Conservation (phyloP, 2,888 invertebrate genomes). For the Drosophila kuntzei region DNA sequence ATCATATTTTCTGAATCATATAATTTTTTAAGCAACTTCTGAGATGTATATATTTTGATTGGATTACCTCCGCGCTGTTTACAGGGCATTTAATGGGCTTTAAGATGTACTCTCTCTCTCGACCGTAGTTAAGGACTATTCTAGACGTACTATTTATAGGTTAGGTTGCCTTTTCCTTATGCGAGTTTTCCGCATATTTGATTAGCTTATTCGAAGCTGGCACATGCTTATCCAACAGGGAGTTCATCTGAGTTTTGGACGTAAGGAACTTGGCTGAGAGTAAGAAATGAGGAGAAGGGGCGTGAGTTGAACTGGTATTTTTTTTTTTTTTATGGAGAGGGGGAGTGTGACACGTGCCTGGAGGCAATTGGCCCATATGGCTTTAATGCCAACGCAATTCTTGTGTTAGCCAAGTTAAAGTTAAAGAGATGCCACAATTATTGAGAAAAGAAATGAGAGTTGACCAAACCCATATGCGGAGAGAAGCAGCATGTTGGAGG, state of each 20-base stretch:
- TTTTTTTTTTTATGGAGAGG: not conserved
- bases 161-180: not conserved
- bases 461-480: not conserved
- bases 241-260: constrained; percentile 2
- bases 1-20: not conserved
- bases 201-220: constrained; percentile 15
- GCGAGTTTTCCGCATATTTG: constrained; percentile 24
- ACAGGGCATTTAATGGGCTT: not conserved
- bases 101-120: not conserved
- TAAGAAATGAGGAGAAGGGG: too few relatives aligned
- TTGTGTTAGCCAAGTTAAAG: constrained; percentile 5
- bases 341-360: constrained; percentile 14
- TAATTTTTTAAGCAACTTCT: too few relatives aligned
- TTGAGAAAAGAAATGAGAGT: not conserved
- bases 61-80: not conserved
- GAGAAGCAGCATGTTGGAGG: too few relatives aligned
- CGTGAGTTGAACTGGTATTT: not conserved
- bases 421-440: constrained; percentile 3
- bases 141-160: constrained; percentile 16
- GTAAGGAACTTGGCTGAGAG: not conserved
- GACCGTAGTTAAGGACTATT: not conserved
- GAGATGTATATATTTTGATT: too few relatives aligned
- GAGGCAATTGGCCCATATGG: constrained; percentile 23
- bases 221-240: constrained; percentile 26
- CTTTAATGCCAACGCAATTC: constrained; percentile 18